A percentile compares a stretch with the other conserved stretches of the same genome.
phyloP scores from a whole-genome alignment of 2,797 vertebrate species.

The Cygnus olor region DNA sequence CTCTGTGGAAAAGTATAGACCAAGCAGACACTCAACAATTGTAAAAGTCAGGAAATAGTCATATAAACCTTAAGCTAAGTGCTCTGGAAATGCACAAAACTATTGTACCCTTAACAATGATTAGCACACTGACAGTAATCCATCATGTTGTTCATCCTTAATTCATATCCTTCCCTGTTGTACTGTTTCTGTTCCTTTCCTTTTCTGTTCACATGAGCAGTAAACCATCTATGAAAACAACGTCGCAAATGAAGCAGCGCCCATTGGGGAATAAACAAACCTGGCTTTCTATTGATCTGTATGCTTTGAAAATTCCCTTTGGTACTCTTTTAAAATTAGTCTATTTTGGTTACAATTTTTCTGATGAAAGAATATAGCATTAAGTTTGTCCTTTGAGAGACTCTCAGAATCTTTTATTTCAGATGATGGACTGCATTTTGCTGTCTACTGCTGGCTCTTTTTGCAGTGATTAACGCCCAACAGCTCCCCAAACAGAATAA shows the following conservation, averaged over 20 bases:
- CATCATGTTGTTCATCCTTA: background rate
- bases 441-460: background rate
- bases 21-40: background rate
- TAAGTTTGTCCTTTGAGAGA: slow-evolving; percentile 16
- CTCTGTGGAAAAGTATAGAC: background rate
- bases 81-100: background rate
- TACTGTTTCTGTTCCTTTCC: background rate
- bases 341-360: slow-evolving; percentile 32
- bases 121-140: background rate
- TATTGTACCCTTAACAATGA: accelerated
- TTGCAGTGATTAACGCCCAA: background rate
- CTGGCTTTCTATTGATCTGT: slow-evolving; percentile 2
- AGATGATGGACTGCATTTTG: background rate
- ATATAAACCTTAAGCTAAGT: background rate
- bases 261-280: background rate
- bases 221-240: background rate
- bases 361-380: slow-evolving; percentile 19
- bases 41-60: background rate
- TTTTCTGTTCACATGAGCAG: background rate
- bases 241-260: background rate
- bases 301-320: background rate
- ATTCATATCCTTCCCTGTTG: background rate
- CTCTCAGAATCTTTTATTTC: background rate
- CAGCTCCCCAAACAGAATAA: background rate
- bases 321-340: slow-evolving; percentile 29